phyloP scores from a whole-genome alignment of 1,140 invertebrate genomes.

The Hesperophylax magnus region DNA sequence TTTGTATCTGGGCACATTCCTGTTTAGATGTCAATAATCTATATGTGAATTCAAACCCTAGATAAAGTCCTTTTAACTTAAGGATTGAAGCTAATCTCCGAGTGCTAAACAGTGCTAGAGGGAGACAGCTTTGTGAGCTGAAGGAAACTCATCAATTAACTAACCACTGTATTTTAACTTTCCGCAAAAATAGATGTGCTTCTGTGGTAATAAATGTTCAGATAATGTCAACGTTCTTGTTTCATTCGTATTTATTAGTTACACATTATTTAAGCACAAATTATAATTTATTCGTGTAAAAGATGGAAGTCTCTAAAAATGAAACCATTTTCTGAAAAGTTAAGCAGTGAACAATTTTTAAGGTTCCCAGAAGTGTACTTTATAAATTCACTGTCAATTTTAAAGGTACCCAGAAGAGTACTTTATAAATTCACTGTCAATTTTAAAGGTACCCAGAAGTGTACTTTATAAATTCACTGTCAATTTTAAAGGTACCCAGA shows the following conservation, averaged over 20 bases:
- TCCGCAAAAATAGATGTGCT: slow-evolving; percentile 45
- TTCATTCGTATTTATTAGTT: slow-evolving; percentile 22
- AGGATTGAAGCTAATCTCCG: slow-evolving; percentile 11
- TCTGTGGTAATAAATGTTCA: slow-evolving; percentile 39
- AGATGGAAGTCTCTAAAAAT: background rate
- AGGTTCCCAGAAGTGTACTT: background rate
- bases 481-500: background rate
- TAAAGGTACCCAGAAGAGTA: too few species aligned
- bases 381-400: slow-evolving; percentile 1
- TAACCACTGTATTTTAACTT: slow-evolving; percentile 37
- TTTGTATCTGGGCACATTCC: slow-evolving; percentile 49
- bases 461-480: too few species aligned
- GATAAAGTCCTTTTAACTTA: slow-evolving; percentile 32
- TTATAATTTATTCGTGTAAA: background rate
- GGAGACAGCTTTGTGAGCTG: background rate
- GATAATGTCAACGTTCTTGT: background rate
- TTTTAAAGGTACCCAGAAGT: too few species aligned
- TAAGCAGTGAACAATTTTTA: background rate
- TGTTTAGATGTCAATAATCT: slow-evolving; percentile 49
- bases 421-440: too few species aligned
- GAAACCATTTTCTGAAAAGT: background rate
- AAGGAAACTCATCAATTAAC: background rate
- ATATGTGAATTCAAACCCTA: slow-evolving; percentile 41
- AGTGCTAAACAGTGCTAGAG: background rate
- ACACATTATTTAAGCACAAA: background rate